Base-by-base conservation (phyloP, 2,113 vertebrate genomes). In the Mastomys coucha region DNA sequence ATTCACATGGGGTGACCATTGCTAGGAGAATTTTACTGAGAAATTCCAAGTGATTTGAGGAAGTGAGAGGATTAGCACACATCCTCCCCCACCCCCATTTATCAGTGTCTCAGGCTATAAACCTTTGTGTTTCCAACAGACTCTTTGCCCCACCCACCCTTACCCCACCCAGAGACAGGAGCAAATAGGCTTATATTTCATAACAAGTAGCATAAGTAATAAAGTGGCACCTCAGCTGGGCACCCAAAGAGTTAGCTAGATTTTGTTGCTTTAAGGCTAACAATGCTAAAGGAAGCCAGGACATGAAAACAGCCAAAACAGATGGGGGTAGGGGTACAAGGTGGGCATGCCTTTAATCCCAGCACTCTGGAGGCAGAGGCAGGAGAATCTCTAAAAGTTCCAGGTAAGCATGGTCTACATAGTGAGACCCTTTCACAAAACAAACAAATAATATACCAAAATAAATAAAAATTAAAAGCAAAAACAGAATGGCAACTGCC, bases 241-340 rank as follows among this genome's bases (percentile, higher is more conserved):
- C 5, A 94, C 78, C 78, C 82, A 28, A 45, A 75, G 26, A 86
- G 5, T 85, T 78, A 28, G 19, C 42, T 75, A 26, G 58, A 26
- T 28, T 86, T 89, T 89, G 45, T 91, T 96, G 51, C 67, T 94
- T 95, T 85, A 91, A 86, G 67, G 33, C 39, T 78, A 45, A 88
- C 31, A 88, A 80, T 45, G 56, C 56, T 84, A 77, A 73, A 88
- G 42, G 49, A 96, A 96, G 85, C 49, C 60, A 77, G 67, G 39
- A 42, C 73, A 69, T 33, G 65, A 87, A 88, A 89, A 94, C 33
- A 95, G 80, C 26, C 51, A 92, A 89, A 91, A 93, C n/a, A 58
- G 45, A 14, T 42, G 60, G 24, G 16, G 7, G n/a, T 45, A 1
- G 17, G 53, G 63, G 10, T 17, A 17, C 60, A 28, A 33, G 16